Percentiles rank a stretch among this genome's conserved stretches.
phyloP scores from a whole-genome alignment of 2,888 invertebrate species.

The Ecliptopera silaceata region DNA sequence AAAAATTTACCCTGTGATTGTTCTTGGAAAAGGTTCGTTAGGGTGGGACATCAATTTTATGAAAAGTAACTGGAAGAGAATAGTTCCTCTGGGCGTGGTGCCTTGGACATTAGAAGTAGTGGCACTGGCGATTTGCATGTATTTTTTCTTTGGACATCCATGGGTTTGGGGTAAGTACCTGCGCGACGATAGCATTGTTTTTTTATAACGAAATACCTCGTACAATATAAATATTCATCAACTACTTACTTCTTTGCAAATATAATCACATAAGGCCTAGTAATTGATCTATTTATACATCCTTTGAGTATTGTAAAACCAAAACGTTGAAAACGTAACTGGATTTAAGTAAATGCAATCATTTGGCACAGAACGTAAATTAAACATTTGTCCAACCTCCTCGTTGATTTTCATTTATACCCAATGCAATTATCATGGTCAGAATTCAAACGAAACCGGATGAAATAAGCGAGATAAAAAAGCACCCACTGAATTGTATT shows the following conservation, averaged over 20 bases:
- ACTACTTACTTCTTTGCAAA: too few species aligned
- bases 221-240: too few species aligned
- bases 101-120: constrained; percentile 69
- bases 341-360: background rate
- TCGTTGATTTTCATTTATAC: constrained; percentile 6
- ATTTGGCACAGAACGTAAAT: background rate
- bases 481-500: constrained; percentile 26
- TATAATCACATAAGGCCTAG: too few species aligned
- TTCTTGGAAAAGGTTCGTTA: constrained; percentile 71
- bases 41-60: constrained; percentile 67
- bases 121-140: constrained; percentile 58
- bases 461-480: constrained; percentile 16
- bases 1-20: constrained; percentile 72
- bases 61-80: constrained; percentile 61
- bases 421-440: constrained; percentile 3
- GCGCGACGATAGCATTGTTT: background rate
- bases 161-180: constrained; percentile 67
- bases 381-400: constrained; percentile 1
- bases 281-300: too few species aligned
- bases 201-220: too few species aligned
- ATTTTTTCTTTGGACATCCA: constrained; percentile 63
- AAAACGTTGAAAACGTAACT: background rate
- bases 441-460: constrained; percentile 13
- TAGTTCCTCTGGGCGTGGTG: constrained; percentile 60
- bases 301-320: too few species aligned